Base-by-base conservation (phyloP, 1,140 invertebrate species). In the Rhagoletis zephyria region DNA sequence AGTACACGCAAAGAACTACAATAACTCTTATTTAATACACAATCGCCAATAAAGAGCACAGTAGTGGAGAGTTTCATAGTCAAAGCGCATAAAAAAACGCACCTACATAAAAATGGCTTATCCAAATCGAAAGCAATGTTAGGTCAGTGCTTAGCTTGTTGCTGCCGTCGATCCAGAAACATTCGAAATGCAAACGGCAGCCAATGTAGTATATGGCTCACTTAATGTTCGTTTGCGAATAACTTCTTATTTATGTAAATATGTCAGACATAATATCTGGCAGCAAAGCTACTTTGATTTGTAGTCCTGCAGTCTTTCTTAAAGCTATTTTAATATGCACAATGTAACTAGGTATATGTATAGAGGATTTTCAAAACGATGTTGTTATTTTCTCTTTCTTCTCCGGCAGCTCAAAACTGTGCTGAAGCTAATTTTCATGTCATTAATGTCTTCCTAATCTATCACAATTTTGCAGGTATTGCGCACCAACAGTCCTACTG, bases 401-500 rank as follows among this genome's bases (percentile, higher is more conserved):
- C 30, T 30, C 1, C 30, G 30, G 30, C 30, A 30, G 30, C 30
- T 30, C 30, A 30, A 30, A 30, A 30, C 30, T 30, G 30, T 30
- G 30, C 30, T 30, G 30, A 30, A 30, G 30, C 30, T 30, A 30
- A 30, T 30, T 30, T 30, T 30, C 30, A 30, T 30, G 30, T 30
- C 30, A 30, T 30, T 30, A 30, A 30, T 30, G 30, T 87, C 51
- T 85, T 51, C 0, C 16, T 70, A 48, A 67, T 85, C 70, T 88
- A 30, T 63, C 14, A 42, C 64, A 63, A 63, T 74, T 61, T 87
- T 88, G 1, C 88, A 95, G 96, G 92, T 96, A 96, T 90, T 95
- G 95, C 81, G 94, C 94, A 59, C 96, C 96, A 4, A 90, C 96
- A 61, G 93, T 95, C 5, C 92, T 95, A 59, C 94, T 95, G 30